Evolutionary conservation across 2,888 invertebrate species (phyloP), one percentile per base, ranked within the genome.

Genomic region (Flexamia atlantica): DNA sequence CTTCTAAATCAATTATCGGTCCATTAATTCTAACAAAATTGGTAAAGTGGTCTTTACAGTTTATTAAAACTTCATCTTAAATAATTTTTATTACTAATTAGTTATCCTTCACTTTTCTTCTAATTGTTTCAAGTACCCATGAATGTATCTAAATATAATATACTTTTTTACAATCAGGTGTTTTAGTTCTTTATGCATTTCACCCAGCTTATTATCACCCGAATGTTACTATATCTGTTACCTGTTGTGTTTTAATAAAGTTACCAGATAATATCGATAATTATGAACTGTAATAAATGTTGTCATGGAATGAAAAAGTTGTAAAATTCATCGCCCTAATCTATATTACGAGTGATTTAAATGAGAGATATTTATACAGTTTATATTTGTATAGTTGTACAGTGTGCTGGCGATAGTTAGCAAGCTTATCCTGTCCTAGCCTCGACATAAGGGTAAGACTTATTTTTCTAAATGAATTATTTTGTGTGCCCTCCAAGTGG

Each of bases 391-490:
- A 76, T 20, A 76, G 50, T 42, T 76, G 76, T 76, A 76, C 76
- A 76, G 76, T 50, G 76, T 76, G 28, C 76, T 53, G 50, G 25
- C 40, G 20, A 3, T 50, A 46, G 50, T 17, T 76, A 76, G 76
- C 74, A 23, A 74, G 40, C 46, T 42, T 50, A 7, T 5, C 53
- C 53, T 53, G 10, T 50, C 50, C n/a, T 53, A 46, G 28, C 50
- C 50, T 5, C 28, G 50, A 28, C 25, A 14, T 28, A 28, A 30
- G 76, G 76, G 50, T 46, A 72, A 76, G 76, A 76, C 28, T 76
- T 76, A 76, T 76, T 76, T 76, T 76, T 76, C 76, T 76, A 76
- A 76, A 32, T 76, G 50, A 46, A 76, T 76, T 76, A 76, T 76
- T 76, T 76, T 76, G 42, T 76, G 76, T 76, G 76, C 53, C 53